Evolutionary conservation across 2,888 invertebrate genomes (phyloP).

Genomic region (Malachius bipustulatus): DNA sequence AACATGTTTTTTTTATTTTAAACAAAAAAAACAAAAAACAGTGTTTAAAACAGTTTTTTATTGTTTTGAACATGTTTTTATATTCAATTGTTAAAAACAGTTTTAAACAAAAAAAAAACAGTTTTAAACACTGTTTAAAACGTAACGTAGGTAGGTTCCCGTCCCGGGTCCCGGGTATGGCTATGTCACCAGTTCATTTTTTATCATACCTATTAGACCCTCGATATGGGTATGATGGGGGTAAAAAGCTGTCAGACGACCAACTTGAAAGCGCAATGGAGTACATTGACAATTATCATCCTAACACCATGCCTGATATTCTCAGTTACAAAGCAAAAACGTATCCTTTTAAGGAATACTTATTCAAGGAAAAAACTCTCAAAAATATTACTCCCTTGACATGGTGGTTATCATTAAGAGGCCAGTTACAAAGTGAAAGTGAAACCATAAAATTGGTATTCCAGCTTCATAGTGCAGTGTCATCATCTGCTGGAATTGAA

Average conservation of each 20-base stretch:
- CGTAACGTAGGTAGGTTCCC: neutral
- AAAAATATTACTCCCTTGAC: neutral
- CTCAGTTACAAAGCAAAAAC: conserved; percentile 3
- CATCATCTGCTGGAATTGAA: conserved; percentile 2
- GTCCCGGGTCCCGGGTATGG: neutral
- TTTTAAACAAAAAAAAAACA: no score
- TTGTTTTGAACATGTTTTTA: no score
- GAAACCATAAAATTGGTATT: neutral
- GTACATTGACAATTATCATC: conserved; percentile 1
- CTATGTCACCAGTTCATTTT: conserved; percentile 1
- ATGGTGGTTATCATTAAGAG: neutral
- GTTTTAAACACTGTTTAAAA: neutral
- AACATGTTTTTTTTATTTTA: neutral
- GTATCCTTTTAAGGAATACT: neutral
- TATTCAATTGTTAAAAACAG: no score
- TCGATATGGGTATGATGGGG: neutral
- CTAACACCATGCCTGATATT: neutral
- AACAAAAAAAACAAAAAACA: conserved; percentile 5
- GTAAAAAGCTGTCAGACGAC: neutral
- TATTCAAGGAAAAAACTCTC: neutral
- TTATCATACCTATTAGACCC: conserved; percentile 1
- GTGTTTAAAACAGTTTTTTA: conserved; percentile 1
- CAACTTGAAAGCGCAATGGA: conserved; percentile 2
- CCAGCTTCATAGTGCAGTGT: neutral
- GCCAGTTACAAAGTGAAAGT: conserved; percentile 1